A percentile compares a stretch with the other conserved stretches of the same genome.
Conservation (phyloP, 2,888 invertebrate genomes). For the Nowickia ferox region DNA sequence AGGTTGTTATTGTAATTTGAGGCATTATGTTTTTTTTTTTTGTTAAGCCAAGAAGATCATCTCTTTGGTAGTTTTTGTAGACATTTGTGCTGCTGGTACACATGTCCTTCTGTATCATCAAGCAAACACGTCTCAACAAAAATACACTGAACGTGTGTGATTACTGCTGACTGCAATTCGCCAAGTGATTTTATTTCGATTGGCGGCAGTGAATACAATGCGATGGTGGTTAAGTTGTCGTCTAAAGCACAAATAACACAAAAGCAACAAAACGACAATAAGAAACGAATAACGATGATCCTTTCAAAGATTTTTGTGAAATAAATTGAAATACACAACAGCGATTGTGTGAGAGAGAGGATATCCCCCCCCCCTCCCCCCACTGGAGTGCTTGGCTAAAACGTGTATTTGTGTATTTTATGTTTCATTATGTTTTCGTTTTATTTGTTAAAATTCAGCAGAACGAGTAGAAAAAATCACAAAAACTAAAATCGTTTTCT, state of each 20-base stretch:
- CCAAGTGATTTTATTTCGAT: constrained; percentile 71
- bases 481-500: constrained; percentile 63
- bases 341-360: constrained; percentile 7
- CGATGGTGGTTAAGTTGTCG: constrained; percentile 70
- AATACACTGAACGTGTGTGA: constrained; percentile 67
- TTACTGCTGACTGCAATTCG: constrained; percentile 71
- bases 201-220: constrained; percentile 63
- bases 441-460: constrained; percentile 41
- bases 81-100: constrained; percentile 62
- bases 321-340: constrained; percentile 59
- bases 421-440: constrained; percentile 40
- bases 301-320: constrained; percentile 66
- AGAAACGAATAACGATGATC: constrained; percentile 61
- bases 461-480: constrained; percentile 8
- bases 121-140: constrained; percentile 67
- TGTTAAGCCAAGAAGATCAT: constrained; percentile 66
- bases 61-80: constrained; percentile 60
- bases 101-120: constrained; percentile 72
- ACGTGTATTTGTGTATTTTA: constrained; percentile 18
- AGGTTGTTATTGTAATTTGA: constrained; percentile 67
- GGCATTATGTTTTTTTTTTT: constrained; percentile 33
- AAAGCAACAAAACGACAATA: constrained; percentile 28
- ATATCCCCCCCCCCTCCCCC: constrained; percentile 25
- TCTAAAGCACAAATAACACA: constrained; percentile 55
- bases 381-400: constrained; percentile 48